phyloP scores from a whole-genome alignment of 2,113 vertebrate genomes.

The Brachyhypopomus gauderio region DNA sequence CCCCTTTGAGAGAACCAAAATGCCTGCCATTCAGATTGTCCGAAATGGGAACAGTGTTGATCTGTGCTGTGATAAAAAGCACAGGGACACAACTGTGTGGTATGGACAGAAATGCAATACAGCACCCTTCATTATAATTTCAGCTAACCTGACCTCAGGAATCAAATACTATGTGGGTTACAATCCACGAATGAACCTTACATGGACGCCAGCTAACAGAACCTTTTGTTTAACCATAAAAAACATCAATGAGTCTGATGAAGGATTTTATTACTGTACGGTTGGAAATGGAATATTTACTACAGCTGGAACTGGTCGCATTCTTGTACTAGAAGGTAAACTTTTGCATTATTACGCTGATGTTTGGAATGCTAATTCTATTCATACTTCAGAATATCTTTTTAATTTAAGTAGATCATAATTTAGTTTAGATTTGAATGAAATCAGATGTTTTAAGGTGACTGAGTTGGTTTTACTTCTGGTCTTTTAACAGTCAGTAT shows the following conservation, averaged over 20 bases:
- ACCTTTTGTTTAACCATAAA: background rate
- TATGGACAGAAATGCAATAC: constrained; percentile 2
- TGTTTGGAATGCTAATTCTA: too few relatives aligned
- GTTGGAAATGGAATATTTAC: background rate
- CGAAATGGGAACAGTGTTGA: background rate
- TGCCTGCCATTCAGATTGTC: background rate
- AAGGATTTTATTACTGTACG: constrained; percentile 11
- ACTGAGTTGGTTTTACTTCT: background rate
- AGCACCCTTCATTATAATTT: background rate
- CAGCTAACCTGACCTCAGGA: background rate
- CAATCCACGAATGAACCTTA: background rate
- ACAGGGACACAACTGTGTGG: constrained; percentile 1
- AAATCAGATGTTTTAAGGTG: background rate
- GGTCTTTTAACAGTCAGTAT: background rate
- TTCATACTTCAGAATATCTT: too few relatives aligned
- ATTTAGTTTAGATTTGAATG: too few relatives aligned
- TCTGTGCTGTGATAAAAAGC: background rate
- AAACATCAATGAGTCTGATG: background rate
- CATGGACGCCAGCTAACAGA: background rate
- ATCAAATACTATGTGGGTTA: background rate
- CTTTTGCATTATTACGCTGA: too few relatives aligned
- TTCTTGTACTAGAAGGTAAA: constrained; percentile 3
- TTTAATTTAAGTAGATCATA: too few relatives aligned
- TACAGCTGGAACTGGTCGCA: background rate
- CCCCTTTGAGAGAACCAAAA: background rate